Evolutionary conservation across 2,888 invertebrate species (phyloP).

Genomic region (Habroteleia sp.): DNA sequence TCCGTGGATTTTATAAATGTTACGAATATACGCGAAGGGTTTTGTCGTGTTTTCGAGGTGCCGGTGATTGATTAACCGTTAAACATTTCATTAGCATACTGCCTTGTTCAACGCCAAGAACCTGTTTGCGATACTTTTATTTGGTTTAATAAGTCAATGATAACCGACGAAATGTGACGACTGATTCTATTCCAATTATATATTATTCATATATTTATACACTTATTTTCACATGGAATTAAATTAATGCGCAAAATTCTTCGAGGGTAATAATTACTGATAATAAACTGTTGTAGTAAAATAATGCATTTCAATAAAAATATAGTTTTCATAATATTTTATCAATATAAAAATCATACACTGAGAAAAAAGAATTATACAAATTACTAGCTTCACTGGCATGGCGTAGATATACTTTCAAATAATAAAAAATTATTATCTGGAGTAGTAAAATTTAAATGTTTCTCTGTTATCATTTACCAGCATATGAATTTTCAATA

Average conservation of each 20-base stretch:
- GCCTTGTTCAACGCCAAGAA: slow-evolving; percentile 32
- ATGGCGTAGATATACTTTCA: too few relatives aligned
- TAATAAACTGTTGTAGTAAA: too few relatives aligned
- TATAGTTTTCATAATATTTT: too few relatives aligned
- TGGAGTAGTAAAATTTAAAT: too few relatives aligned
- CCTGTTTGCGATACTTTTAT: slow-evolving; percentile 51
- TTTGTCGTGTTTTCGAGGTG: slow-evolving; percentile 57
- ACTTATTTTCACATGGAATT: background rate
- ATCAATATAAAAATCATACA: too few relatives aligned
- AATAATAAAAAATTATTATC: too few relatives aligned
- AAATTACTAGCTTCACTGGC: too few relatives aligned
- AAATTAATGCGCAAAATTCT: background rate
- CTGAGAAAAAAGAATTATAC: too few relatives aligned
- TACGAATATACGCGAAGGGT: slow-evolving; percentile 33
- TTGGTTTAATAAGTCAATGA: slow-evolving; percentile 39
- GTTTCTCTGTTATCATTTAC: too few relatives aligned
- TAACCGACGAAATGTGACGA: slow-evolving; percentile 39
- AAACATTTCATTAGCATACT: slow-evolving; percentile 54
- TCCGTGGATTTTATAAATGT: slow-evolving; percentile 43
- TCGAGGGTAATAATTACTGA: too few relatives aligned
- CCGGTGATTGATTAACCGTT: slow-evolving; percentile 49
- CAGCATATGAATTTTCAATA: too few relatives aligned
- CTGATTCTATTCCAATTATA: slow-evolving; percentile 32
- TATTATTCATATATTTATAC: slow-evolving; percentile 16
- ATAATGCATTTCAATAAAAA: too few relatives aligned